These are phyloP conservation scores for Fabriciana adippe DNA, from an alignment of 2,888 invertebrate species.

Conservation along the genomic window DNA sequence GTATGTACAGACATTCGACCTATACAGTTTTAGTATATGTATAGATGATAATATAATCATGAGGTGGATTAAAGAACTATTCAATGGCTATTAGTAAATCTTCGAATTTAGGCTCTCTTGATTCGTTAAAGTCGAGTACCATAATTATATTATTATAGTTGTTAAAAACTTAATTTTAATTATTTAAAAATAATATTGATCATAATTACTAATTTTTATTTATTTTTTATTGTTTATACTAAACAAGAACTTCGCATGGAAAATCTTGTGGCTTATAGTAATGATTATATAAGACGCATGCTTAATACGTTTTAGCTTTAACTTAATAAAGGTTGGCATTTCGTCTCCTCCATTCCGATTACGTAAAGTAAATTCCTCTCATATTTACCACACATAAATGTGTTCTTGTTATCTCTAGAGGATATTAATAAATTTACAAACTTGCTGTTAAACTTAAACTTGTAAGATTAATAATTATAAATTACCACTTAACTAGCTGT, in stretches of 20 bases:
- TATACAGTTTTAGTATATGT: too few species aligned
- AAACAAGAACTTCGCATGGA: slow-evolving; percentile 9
- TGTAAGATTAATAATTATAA: not conserved
- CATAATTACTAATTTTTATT: not conserved
- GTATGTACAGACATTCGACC: too few species aligned
- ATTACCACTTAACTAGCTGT: too few species aligned
- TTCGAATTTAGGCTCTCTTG: too few species aligned
- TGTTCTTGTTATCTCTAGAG: slow-evolving; percentile 16
- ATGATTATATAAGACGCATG: slow-evolving; percentile 18
- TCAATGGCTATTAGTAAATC: too few species aligned
- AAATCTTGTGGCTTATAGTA: slow-evolving; percentile 16
- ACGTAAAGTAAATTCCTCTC: slow-evolving; percentile 28
- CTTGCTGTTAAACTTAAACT: not conserved
- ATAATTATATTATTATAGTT: too few species aligned
- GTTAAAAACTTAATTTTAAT: too few species aligned
- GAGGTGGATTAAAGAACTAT: too few species aligned
- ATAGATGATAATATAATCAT: too few species aligned
- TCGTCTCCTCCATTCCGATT: slow-evolving; percentile 26
- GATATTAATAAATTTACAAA: slow-evolving; percentile 14
- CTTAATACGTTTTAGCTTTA: slow-evolving; percentile 23
- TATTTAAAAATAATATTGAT: too few species aligned
- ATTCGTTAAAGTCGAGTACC: too few species aligned
- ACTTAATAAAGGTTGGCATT: slow-evolving; percentile 25
- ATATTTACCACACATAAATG: slow-evolving; percentile 25
- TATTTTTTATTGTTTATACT: slow-evolving; percentile 3